Evolutionary conservation across 2,797 vertebrate genomes (phyloP).

Genomic region (Pantherophis vulpinus): DNA sequence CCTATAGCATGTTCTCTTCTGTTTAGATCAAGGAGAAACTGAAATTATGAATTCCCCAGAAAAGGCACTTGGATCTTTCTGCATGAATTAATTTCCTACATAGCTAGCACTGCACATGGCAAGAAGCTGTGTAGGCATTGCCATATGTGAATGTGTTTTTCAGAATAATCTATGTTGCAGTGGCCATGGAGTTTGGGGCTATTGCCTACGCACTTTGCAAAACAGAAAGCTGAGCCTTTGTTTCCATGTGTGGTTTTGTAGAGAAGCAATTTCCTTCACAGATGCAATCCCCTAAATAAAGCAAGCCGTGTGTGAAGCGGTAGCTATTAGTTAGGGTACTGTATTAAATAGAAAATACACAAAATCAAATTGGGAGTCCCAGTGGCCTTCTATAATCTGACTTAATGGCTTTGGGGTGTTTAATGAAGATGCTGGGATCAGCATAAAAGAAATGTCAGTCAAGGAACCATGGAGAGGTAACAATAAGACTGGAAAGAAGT

Average conservation of each 20-base stretch:
- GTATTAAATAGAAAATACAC: not conserved
- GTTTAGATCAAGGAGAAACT: not conserved
- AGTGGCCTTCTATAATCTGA: not conserved
- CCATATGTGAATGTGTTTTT: not conserved
- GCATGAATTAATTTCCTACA: not conserved
- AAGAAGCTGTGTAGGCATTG: not conserved
- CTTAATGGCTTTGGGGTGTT: constrained; percentile 1
- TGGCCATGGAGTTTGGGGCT: not conserved
- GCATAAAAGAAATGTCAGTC: not conserved
- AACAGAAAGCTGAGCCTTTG: not conserved
- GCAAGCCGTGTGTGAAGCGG: not conserved
- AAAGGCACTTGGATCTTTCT: not conserved
- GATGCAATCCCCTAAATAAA: not conserved
- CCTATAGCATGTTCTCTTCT: not conserved
- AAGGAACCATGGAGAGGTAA: not conserved
- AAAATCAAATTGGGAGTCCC: not conserved
- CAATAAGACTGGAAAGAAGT: not conserved
- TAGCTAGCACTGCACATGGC: not conserved
- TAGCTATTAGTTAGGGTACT: not conserved
- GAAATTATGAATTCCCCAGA: not conserved
- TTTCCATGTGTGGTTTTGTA: not conserved
- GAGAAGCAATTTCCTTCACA: not conserved
- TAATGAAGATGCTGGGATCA: not conserved
- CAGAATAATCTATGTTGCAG: not conserved
- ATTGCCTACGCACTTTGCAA: not conserved